Conservation (phyloP, 2,888 invertebrate genomes). For the Lasioglossum vierecki region DNA sequence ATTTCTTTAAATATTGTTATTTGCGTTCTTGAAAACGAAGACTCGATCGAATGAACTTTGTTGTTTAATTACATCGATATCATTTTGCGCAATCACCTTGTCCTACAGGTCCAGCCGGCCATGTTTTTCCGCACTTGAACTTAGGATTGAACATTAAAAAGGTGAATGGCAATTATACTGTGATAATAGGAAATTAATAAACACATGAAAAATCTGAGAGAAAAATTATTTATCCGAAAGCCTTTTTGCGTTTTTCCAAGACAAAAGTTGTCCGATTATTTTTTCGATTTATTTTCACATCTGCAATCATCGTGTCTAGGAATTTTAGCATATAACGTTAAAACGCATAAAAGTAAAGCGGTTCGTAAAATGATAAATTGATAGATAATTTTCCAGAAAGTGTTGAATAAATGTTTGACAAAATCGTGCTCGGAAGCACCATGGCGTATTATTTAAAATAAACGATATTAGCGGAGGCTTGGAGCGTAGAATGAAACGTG, state of each 20-base stretch:
- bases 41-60: neutral
- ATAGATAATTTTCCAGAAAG: neutral
- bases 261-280: neutral
- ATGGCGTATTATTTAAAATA: neutral
- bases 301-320: neutral
- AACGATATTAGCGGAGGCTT: neutral
- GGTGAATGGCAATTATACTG: neutral
- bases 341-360: neutral
- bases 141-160: neutral
- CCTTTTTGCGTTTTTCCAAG: neutral
- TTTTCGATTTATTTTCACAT: neutral
- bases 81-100: neutral
- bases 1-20: no score
- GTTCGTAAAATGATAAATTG: neutral
- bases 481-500: neutral
- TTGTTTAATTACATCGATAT: neutral
- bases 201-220: no score
- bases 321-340: neutral
- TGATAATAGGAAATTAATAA: neutral
- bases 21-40: neutral
- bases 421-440: no score
- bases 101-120: neutral
- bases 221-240: no score
- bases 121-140: neutral
- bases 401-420: neutral